phyloP scores from a whole-genome alignment of 2,888 invertebrate species.

The Oscheius sp. region DNA sequence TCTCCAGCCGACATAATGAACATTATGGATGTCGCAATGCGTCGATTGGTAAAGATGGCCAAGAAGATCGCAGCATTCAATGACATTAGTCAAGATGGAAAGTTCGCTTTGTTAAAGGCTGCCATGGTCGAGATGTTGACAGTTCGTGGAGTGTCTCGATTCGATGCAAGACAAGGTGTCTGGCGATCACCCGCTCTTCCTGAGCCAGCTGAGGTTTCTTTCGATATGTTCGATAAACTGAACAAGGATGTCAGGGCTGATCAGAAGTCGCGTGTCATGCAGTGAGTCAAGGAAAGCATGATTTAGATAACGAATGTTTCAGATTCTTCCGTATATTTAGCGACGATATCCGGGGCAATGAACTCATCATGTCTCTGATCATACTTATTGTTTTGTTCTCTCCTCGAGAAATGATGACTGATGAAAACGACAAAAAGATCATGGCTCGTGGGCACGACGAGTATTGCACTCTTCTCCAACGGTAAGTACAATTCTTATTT shows the following conservation, averaged over 20 bases:
- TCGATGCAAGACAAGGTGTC: constrained; percentile 45
- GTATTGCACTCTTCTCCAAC: constrained; percentile 43
- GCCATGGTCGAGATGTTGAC: constrained; percentile 69
- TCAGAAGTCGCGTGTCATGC: constrained; percentile 56
- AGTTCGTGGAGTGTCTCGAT: constrained; percentile 62
- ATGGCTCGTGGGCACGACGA: constrained; percentile 33
- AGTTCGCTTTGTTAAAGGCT: constrained; percentile 65
- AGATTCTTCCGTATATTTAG: constrained; percentile 62
- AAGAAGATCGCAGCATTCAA: constrained; percentile 65
- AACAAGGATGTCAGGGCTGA: constrained; percentile 50
- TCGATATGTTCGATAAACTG: constrained; percentile 65
- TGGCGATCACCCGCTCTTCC: constrained; percentile 27
- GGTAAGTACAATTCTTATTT: too few species aligned
- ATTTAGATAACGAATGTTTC: constrained; percentile 4
- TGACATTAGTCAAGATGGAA: constrained; percentile 64
- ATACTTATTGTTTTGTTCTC: constrained; percentile 62
- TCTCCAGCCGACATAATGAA: constrained; percentile 66
- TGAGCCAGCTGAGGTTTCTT: constrained; percentile 35
- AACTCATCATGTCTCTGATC: constrained; percentile 60
- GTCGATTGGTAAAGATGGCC: constrained; percentile 66
- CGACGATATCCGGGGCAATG: constrained; percentile 60
- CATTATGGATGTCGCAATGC: constrained; percentile 68
- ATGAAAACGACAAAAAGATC: constrained; percentile 43
- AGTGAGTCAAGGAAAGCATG: constrained; percentile 30
- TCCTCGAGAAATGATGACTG: constrained; percentile 44